Evolutionary conservation across 2,113 vertebrate species (phyloP).

Genomic region (Esox niger): DNA sequence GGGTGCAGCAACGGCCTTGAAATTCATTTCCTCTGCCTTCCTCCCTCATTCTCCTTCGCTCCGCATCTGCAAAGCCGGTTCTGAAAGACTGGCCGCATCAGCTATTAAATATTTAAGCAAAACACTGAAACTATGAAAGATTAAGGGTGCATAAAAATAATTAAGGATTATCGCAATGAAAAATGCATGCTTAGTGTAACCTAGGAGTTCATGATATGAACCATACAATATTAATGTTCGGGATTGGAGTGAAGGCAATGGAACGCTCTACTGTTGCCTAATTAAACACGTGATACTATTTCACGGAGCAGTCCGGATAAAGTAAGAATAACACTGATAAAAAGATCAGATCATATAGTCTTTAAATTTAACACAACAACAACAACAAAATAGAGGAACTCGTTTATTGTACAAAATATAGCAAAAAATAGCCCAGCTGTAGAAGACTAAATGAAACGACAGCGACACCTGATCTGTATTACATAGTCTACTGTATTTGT

Average conservation of each 20-base stretch:
- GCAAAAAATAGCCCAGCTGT: background rate
- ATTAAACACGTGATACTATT: conserved; percentile 63
- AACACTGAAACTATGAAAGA: conserved; percentile 74
- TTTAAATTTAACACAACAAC: conserved; percentile 46
- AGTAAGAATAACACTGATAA: too few species aligned
- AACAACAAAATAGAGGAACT: conserved; percentile 30
- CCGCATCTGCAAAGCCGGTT: conserved; percentile 50
- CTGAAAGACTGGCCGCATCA: conserved; percentile 63
- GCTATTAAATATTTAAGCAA: conserved; percentile 74
- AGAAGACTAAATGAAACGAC: background rate
- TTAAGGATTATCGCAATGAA: conserved; percentile 74
- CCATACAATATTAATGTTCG: conserved; percentile 73
- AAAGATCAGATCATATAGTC: conserved; percentile 63
- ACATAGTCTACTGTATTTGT: background rate
- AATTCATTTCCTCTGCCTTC: conserved; percentile 42
- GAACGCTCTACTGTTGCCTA: conserved; percentile 47
- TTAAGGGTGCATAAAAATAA: conserved; percentile 76
- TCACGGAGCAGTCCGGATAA: conserved; percentile 40
- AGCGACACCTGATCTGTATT: background rate
- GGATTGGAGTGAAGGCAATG: conserved; percentile 59
- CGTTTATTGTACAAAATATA: background rate
- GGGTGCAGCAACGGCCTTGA: conserved; percentile 50
- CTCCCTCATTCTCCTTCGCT: conserved; percentile 36
- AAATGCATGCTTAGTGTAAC: conserved; percentile 72
- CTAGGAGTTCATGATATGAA: conserved; percentile 76